phyloP scores from a whole-genome alignment of 2,797 vertebrate species.

The Chelidonichthys spinosus region DNA sequence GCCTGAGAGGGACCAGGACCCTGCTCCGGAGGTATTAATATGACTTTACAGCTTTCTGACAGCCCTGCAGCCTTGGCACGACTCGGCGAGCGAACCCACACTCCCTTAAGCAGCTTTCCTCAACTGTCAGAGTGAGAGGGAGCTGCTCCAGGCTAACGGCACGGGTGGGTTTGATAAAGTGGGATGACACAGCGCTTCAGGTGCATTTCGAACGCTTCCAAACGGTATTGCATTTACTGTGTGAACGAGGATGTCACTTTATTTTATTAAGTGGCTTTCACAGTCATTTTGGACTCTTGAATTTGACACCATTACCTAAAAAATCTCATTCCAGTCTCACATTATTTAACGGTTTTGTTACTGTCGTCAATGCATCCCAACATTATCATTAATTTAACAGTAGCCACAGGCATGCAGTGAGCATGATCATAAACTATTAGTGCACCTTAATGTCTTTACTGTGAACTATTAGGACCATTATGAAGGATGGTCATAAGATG shows the following conservation, averaged over 20 bases:
- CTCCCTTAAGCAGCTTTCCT: conserved; percentile 75
- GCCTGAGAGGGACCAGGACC: conserved; percentile 51
- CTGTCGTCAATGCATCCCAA: background rate
- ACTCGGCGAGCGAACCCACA: conserved; percentile 48
- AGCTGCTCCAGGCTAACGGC: conserved; percentile 45
- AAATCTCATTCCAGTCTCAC: background rate
- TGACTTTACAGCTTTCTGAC: conserved; percentile 64
- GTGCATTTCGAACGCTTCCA: conserved; percentile 39
- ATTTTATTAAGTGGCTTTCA: conserved; percentile 23
- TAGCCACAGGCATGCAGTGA: background rate
- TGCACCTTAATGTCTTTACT: background rate
- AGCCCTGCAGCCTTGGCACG: conserved; percentile 51
- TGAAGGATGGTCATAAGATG: background rate
- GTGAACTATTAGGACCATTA: background rate
- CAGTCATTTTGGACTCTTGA: conserved; percentile 18
- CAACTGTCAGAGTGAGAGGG: conserved; percentile 57
- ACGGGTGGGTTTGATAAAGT: conserved; percentile 53
- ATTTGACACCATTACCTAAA: background rate
- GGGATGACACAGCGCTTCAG: conserved; percentile 60
- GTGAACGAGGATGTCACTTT: conserved; percentile 7
- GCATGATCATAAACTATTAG: background rate
- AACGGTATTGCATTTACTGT: conserved; percentile 29
- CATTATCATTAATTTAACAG: background rate
- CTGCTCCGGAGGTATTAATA: conserved; percentile 49
- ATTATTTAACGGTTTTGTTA: background rate